Evolutionary conservation across 2,888 invertebrate genomes (phyloP).

Genomic region (Tuta absoluta): DNA sequence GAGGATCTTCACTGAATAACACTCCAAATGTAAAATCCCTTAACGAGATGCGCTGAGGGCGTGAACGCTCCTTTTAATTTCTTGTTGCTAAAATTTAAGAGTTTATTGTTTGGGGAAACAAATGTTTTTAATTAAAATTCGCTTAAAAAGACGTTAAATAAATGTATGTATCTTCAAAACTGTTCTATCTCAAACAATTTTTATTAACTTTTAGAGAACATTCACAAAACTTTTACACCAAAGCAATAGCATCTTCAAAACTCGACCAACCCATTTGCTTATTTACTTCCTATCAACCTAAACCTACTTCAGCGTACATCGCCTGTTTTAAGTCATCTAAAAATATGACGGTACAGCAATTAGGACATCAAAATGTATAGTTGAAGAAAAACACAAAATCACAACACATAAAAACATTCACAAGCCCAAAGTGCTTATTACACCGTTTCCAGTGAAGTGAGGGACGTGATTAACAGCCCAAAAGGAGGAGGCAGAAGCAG

Average conservation of each 20-base stretch:
- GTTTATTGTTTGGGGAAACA: slow-evolving; percentile 20
- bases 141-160: not conserved
- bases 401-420: slow-evolving; percentile 4
- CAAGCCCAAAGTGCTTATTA: slow-evolving; percentile 9
- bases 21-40: slow-evolving; percentile 42
- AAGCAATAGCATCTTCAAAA: no score
- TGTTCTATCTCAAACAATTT: no score
- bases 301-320: no score
- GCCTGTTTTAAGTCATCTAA: no score
- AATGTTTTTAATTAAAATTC: not conserved
- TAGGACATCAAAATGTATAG: not conserved
- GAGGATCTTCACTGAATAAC: slow-evolving; percentile 53
- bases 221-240: no score
- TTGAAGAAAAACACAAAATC: not conserved
- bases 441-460: slow-evolving; percentile 12
- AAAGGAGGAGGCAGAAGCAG: slow-evolving; percentile 15
- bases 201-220: no score
- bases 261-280: no score
- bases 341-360: no score
- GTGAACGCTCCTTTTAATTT: slow-evolving; percentile 29
- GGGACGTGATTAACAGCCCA: slow-evolving; percentile 24
- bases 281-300: no score
- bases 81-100: slow-evolving; percentile 19
- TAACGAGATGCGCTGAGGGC: slow-evolving; percentile 43
- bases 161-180: no score